Evolutionary conservation across 2,113 vertebrate genomes (phyloP), one percentile per base, ranked within the genome.

Genomic region (Uria aalge): DNA sequence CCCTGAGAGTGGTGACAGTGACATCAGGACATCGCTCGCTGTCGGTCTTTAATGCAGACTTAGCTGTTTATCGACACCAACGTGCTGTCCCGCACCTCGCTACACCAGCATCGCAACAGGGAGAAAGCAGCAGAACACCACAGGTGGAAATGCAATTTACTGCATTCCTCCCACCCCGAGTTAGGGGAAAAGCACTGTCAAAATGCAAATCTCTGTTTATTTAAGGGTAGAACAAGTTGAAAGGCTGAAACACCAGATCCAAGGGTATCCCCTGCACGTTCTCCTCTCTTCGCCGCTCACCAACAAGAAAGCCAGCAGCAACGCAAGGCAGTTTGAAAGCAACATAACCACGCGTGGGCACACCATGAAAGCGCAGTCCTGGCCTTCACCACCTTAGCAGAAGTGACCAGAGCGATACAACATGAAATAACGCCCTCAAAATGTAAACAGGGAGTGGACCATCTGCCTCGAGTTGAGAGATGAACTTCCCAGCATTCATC

Each of bases 311-410:
- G 85, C 13, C 32, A 60, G 62, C 20, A 43, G 57, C 24, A 8
- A 41, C 0, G 0, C 76, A 63, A 68, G 36, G 30, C 36, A 29
- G 27, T n/a, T 63, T 34, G 30, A 57, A 83, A 83, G 12, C 36
- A 24, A 50, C 26, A 12, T 30, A 63, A 38, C 12, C 38, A 32
- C 0, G 0, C 1, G 1, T 4, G n/a, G 75, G 71, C 38, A 83
- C 68, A 55, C 21, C 27, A 20, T 24, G 26, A 26, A 71, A 83
- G 34, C 0, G 2, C 43, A 83, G 45, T 18, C 26, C 32, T 53
- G 57, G 63, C 72, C 30, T 60, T 66, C 41, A 29, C 43, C 2
- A 0, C 1, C 0, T 62, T 21, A 57, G 41, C 59, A 32, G 66
- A 82, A 72, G 38, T 21, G 57, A 73, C 43, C 62, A 68, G 63